Base-by-base conservation (phyloP, 2,888 invertebrate species). In the Rhagium mordax region DNA sequence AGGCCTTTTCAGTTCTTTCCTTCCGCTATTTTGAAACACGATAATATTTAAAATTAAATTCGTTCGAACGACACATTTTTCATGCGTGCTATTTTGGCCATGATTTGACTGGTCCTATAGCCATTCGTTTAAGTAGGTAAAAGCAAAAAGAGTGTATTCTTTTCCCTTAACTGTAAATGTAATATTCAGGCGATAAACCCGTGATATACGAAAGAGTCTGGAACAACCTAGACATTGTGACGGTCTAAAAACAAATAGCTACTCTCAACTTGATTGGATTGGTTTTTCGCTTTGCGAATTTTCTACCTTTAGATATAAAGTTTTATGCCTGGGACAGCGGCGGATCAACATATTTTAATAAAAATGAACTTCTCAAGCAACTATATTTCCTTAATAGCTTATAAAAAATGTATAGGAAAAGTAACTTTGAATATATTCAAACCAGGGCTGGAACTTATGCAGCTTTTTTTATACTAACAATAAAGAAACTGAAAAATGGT, bases 221-320 rank as follows among this genome's bases (percentile, higher is more conserved):
- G 18, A 59, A 47, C 72, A 77, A 71, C 74, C 66, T 70, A 76
- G 76, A 78, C 79, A 76, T 51, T 65, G 65, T 65, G 65, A 49
- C 65, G 65, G 59, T 59, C 81, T 81, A 82, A 84, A 84, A 85
- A 85, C 84, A 85, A 85, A 85, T 84, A 82, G 84, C 82, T 82
- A 85, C 85, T 85, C 81, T 85, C 84, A 84, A 80, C 82, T 83
- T 85, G 84, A 85, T 85, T 85, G 84, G 84, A 85, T 85, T 84
- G 83, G 82, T 81, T 81, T 82, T 81, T 84, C 82, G 82, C 81
- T 83, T 84, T 84, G 72, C 57, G 74, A 72, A 74, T 76, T 78
- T 78, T 78, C 75, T 71, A 72, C 72, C 75, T 81, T 81, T 82
- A 65, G 68, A 65, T 71, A 64, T 24, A 24, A 24, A 7, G 29